Evolutionary conservation across 2,113 vertebrate genomes (phyloP), one percentile per base, ranked within the genome.

Genomic region (Dipodomys spectabilis): DNA sequence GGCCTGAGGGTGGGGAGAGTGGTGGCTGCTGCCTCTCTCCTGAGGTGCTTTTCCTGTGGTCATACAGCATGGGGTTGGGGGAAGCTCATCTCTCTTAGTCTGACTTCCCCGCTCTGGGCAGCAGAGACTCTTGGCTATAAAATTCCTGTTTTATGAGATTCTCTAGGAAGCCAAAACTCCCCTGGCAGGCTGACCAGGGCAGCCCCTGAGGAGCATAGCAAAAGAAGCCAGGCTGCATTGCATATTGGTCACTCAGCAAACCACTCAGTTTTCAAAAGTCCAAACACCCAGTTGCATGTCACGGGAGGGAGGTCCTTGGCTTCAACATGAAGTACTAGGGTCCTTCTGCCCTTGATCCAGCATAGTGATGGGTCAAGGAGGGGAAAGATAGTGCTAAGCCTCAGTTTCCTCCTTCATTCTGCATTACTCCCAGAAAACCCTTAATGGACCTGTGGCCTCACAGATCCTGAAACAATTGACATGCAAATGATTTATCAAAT

Each of bases 111-210:
- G 32, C 79, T 87, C 68, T 82, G 88, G 62, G 80, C 68, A 88
- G 65, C 35, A 77, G 82, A 82, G 71, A 75, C 30, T 74, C 80
- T 39, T 86, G 83, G 60, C 91, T 94, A 91, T 91, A 91, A 95
- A 93, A 80, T 83, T 88, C 65, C 83, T 93, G 49, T 91, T 95
- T 96, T 92, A 82, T 1, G 25, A 96, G 87, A 45, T 87, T 96
- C 90, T 82, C 67, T 94, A 90, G 79, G 82, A 95, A 95, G 90
- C 75, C 94, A 95, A 86, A 91, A 95, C 85, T 97, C 90, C 90
- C 88, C 94, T 95, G 95, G 94, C 65, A 95, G 93, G 67, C 30
- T 12, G 28, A 91, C 30, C 32, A 82, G 82, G 77, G 75, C 79
- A 79, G 79, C 57, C 72, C 73, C 27, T 0, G 68, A 90, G 69